Conservation (phyloP, 2,797 vertebrate genomes). For the Chelon auratus region DNA sequence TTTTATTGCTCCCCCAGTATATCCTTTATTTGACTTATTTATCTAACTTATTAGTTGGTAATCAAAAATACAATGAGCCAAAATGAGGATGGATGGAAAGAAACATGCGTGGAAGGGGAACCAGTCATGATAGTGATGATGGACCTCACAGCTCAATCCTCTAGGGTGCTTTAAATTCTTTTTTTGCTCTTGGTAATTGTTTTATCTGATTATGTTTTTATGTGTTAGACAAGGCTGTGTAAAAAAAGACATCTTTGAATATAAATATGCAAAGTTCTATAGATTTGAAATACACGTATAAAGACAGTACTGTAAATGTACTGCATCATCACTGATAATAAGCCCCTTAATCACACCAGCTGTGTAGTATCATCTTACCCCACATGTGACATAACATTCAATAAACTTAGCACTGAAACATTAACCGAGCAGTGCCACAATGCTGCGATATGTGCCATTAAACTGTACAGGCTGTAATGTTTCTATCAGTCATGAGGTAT, state of each 20-base stretch:
- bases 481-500: conserved; percentile 47
- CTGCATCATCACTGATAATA: conserved; percentile 8
- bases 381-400: conserved; percentile 26
- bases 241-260: neutral
- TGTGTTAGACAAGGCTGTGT: too few relatives aligned
- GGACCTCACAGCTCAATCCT: too few relatives aligned
- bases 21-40: neutral
- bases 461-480: conserved; percentile 42
- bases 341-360: conserved; percentile 23
- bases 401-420: conserved; percentile 26
- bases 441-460: conserved; percentile 45
- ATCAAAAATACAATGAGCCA: neutral
- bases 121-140: too few relatives aligned
- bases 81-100: neutral
- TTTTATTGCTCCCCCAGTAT: too few relatives aligned
- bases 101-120: neutral
- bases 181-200: too few relatives aligned
- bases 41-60: neutral
- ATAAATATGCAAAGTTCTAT: neutral
- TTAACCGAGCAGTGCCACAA: conserved; percentile 21
- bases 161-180: too few relatives aligned
- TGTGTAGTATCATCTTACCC: conserved; percentile 3
- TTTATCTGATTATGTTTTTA: too few relatives aligned
- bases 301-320: too few relatives aligned
- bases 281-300: neutral